A percentile compares a stretch with the other conserved stretches of the same genome.
These are phyloP conservation scores for Ophonus ardosiacus DNA, from an alignment of 2,888 invertebrate genomes.

Conservation along the genomic window DNA sequence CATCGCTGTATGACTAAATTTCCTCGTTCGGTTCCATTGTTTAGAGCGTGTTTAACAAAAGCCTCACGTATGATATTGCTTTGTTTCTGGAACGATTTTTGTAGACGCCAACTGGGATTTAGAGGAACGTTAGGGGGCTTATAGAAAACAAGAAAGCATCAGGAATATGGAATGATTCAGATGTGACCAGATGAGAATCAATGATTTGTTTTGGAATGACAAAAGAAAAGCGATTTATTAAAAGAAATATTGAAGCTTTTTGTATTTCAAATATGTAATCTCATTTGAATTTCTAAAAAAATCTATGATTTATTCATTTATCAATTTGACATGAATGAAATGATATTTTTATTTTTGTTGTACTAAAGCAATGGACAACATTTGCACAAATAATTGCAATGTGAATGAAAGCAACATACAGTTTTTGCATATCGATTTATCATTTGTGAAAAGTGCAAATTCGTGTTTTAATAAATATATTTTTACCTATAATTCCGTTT, in stretches of 20 bases:
- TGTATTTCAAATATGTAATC: not conserved
- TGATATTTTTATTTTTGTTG: not conserved
- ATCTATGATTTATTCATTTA: too few relatives aligned
- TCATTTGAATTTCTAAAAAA: too few relatives aligned
- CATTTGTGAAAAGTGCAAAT: not conserved
- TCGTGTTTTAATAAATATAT: not conserved
- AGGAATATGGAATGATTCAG: conserved; percentile 52
- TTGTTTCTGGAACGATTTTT: conserved; percentile 61
- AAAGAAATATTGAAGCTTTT: not conserved
- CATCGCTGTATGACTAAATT: conserved; percentile 24
- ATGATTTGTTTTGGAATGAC: conserved; percentile 1
- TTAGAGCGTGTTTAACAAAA: conserved; percentile 55
- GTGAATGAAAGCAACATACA: not conserved
- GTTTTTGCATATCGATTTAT: not conserved
- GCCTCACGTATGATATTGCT: conserved; percentile 62
- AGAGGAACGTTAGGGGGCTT: conserved; percentile 33
- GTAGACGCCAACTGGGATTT: conserved; percentile 53
- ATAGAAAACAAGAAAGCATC: conserved; percentile 58
- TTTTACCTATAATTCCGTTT: not conserved
- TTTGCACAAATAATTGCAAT: not conserved
- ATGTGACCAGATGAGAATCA: conserved; percentile 6
- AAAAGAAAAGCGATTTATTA: not conserved
- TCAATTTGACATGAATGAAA: too few relatives aligned
- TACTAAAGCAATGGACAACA: not conserved
- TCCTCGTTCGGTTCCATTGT: conserved; percentile 42